Evolutionary conservation across 1,140 invertebrate species (phyloP), one percentile per base, ranked within the genome.

Genomic region (Helicoverpa armigera): DNA sequence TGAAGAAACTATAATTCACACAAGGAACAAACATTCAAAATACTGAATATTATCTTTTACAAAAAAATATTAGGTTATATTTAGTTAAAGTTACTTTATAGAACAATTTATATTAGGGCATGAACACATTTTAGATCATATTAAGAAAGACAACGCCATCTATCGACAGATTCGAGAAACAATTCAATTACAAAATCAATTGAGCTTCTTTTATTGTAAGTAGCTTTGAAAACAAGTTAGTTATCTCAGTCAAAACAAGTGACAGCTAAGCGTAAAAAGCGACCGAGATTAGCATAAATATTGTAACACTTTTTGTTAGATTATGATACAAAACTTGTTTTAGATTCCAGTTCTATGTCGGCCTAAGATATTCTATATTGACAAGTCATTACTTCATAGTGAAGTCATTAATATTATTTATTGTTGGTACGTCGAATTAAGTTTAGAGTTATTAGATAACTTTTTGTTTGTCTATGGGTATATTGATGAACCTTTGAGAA

Each of bases 381-480:
- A 50, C 43, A 67, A 2, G n/a, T 67, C 48, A 67, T 67, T 67
- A 67, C 63, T 67, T 67, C 63, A 67, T 67, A 12, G 63, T 7
- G 18, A 48, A 35, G 63, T 67, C 63, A 67, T 67, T 67, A 50
- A 65, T 43, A 65, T 65, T 67, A 67, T 67, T 67, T 67, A 67
- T 67, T 12, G 43, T 50, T 48, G 9, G 2, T 50, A 18, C 16
- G 43, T 67, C n/a, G 48, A 31, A n/a, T 29, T 70, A 23, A 51
- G 7, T 31, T n/a, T 72, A 4, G 10, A 29, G 16, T 54, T 29
- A 53, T 56, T 72, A 35, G n/a, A 54, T 54, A 53, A 51, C 14
- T 10, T 53, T 2, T 13, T 4, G 65, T 50, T 11, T 16, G 16
- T 2, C 1, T 54, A 54, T n/a, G 14, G 53, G n/a, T 14, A 13